A percentile compares a stretch with the other conserved stretches of the same genome.
Conservation (phyloP, 1,140 invertebrate genomes). For the Drosophila lacertosa region DNA sequence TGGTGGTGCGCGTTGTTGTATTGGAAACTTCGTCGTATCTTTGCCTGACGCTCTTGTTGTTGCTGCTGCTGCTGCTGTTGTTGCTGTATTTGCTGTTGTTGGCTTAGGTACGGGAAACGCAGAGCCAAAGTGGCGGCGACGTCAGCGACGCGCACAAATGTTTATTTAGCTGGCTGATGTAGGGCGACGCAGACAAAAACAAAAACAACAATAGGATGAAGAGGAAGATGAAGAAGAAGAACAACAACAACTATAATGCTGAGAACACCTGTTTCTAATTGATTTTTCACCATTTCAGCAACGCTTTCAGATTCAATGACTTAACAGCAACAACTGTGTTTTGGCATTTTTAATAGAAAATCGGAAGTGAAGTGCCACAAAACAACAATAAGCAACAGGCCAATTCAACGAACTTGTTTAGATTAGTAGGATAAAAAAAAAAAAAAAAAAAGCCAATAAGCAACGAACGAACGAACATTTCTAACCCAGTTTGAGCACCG, state of each 20-base stretch:
- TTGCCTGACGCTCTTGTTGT: constrained; percentile 57
- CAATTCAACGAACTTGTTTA: constrained; percentile 54
- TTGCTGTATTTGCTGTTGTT: too few relatives aligned
- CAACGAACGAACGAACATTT: constrained; percentile 71
- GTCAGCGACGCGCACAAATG: constrained; percentile 45
- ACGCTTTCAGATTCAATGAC: constrained; percentile 47
- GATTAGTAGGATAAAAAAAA: constrained; percentile 36
- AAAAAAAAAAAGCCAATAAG: constrained; percentile 4
- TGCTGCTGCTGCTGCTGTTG: constrained; percentile 27
- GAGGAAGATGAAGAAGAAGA: constrained; percentile 33
- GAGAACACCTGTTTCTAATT: constrained; percentile 78
- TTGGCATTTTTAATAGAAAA: constrained; percentile 60
- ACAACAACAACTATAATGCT: constrained; percentile 14
- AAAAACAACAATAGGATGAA: constrained; percentile 27
- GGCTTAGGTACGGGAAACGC: constrained; percentile 45
- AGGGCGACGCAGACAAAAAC: constrained; percentile 47
- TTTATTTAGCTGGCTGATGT: constrained; percentile 53
- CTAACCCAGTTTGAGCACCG: constrained; percentile 66
- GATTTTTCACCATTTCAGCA: constrained; percentile 68
- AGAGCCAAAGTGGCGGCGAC: constrained; percentile 42
- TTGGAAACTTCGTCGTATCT: constrained; percentile 80
- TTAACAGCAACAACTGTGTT: constrained; percentile 68
- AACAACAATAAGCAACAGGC: constrained; percentile 33
- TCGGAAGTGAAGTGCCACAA: constrained; percentile 56
- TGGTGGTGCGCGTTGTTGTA: constrained; percentile 70